phyloP scores from a whole-genome alignment of 2,797 vertebrate genomes.

The Premnoplex brunnescens region DNA sequence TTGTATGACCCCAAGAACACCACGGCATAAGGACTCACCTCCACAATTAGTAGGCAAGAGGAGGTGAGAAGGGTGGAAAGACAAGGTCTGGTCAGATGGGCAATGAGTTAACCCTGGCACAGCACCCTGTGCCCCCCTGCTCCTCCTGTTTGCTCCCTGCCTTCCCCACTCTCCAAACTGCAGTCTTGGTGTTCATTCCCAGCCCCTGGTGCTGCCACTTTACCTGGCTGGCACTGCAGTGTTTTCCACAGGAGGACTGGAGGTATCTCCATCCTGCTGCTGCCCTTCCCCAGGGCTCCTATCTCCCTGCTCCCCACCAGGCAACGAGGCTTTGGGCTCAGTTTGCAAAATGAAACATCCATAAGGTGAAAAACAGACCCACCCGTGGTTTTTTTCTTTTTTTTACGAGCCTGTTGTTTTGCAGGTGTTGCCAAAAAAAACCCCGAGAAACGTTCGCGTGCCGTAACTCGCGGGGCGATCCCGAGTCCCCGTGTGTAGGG shows the following conservation, averaged over 20 bases:
- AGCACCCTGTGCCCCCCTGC: rapidly evolving
- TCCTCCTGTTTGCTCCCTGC: background rate
- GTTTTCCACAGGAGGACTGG: constrained; percentile 4
- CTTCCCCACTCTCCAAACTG: background rate
- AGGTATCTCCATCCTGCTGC: background rate
- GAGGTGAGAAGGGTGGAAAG: background rate
- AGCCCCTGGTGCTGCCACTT: constrained; percentile 20
- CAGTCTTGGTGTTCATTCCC: background rate
- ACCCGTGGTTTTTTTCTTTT: background rate
- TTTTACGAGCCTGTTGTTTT: background rate
- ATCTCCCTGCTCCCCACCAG: background rate
- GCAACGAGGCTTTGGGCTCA: background rate
- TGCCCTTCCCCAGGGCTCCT: constrained; percentile 36
- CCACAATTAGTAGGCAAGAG: rapidly evolving
- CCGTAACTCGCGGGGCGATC: background rate
- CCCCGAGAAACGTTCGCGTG: no score
- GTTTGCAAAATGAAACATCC: background rate
- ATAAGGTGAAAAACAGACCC: background rate
- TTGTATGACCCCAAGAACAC: background rate
- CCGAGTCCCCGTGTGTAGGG: no score
- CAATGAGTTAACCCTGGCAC: background rate
- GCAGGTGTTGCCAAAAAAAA: background rate
- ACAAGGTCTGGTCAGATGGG: background rate
- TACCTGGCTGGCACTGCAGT: background rate
- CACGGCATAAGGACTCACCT: rapidly evolving